Conservation (phyloP, 2,888 invertebrate genomes). For the Sinhomidia bicolor region DNA sequence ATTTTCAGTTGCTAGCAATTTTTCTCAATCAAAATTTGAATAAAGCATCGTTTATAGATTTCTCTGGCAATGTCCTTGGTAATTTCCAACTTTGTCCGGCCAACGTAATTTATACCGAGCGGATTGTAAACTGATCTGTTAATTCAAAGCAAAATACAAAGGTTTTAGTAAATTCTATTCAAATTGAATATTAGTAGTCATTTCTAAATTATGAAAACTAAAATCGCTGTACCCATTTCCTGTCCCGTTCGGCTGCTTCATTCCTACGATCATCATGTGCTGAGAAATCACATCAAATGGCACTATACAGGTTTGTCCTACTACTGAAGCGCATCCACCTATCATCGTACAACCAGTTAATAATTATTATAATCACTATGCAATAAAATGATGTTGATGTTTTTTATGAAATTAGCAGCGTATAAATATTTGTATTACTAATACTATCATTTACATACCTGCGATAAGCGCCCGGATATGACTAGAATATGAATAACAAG, state of each 20-base stretch:
- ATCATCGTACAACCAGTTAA: neutral
- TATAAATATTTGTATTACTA: too few species aligned
- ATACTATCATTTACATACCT: constrained; percentile 81
- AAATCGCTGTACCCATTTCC: constrained; percentile 65
- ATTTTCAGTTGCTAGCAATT: too few species aligned
- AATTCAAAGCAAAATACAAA: neutral
- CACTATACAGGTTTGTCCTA: constrained; percentile 97
- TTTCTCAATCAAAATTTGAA: too few species aligned
- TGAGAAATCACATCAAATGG: constrained; percentile 98
- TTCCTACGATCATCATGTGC: constrained; percentile 96
- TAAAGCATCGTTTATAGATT: constrained; percentile 89
- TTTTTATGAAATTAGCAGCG: too few species aligned
- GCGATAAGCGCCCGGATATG: constrained; percentile 90
- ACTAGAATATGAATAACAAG: constrained; percentile 17
- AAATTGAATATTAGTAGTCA: too few species aligned
- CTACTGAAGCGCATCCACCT: constrained; percentile 93
- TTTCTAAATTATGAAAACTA: constrained; percentile 10
- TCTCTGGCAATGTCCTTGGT: constrained; percentile 89
- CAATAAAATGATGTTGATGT: too few species aligned
- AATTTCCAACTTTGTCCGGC: constrained; percentile 86
- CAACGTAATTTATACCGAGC: constrained; percentile 84
- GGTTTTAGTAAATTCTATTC: neutral
- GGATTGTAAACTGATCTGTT: constrained; percentile 86
- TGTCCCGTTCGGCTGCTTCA: constrained; percentile 66
- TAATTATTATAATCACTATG: neutral